These are phyloP conservation scores for Drosophila novamexicana DNA, from an alignment of 1,140 invertebrate genomes.

Conservation along the genomic window DNA sequence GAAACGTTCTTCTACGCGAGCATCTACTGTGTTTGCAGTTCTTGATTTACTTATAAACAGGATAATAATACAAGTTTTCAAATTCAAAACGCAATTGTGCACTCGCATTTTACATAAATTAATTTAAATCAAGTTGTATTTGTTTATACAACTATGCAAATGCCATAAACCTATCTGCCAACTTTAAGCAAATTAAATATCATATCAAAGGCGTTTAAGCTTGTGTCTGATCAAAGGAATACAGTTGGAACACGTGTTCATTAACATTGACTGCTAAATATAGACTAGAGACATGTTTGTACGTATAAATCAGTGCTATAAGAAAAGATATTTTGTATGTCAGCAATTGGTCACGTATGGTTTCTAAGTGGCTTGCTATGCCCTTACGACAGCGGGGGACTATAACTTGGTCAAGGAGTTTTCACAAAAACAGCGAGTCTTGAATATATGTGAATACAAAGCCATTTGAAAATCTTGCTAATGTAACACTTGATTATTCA, in stretches of 20 bases:
- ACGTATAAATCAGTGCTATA: neutral
- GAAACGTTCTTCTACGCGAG: no score
- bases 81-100: conserved; percentile 9
- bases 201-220: neutral
- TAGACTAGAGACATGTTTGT: conserved; percentile 3
- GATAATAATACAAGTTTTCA: neutral
- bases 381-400: neutral
- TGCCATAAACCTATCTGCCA: neutral
- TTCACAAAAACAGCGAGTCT: neutral
- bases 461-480: no score
- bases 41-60: neutral
- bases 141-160: conserved; percentile 9
- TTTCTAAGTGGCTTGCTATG: conserved; percentile 9
- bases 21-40: no score
- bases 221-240: neutral
- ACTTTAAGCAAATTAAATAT: neutral
- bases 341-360: conserved; percentile 48
- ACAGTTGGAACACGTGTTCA: neutral
- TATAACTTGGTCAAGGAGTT: neutral
- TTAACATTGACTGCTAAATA: conserved; percentile 12
- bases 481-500: no score
- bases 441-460: neutral
- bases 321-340: conserved; percentile 7
- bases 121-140: conserved; percentile 7
- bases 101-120: neutral